phyloP scores from a whole-genome alignment of 2,888 invertebrate species.

The Drosophila subsilvestris region DNA sequence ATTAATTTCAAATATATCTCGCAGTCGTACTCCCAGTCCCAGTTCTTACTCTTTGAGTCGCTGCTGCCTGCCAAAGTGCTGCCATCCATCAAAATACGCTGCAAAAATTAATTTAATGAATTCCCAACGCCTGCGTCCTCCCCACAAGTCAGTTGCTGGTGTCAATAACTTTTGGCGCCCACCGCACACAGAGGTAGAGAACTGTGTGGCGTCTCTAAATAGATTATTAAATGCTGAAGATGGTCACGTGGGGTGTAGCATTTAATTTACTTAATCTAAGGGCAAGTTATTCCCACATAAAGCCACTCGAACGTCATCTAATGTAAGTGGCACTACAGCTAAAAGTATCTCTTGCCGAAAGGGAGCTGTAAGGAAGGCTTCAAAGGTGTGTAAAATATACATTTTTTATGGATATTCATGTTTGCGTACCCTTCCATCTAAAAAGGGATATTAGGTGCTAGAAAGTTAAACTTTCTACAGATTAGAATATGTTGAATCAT shows the following conservation, averaged over 20 bases:
- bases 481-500: neutral
- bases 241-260: neutral
- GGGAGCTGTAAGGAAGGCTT: too few species aligned
- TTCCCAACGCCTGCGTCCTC: neutral
- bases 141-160: slow-evolving; percentile 1
- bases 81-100: slow-evolving; percentile 34
- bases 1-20: slow-evolving; percentile 38
- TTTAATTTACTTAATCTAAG: slow-evolving; percentile 8
- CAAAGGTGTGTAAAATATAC: neutral
- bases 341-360: too few species aligned
- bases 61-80: slow-evolving; percentile 5
- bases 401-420: neutral
- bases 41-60: neutral
- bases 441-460: too few species aligned
- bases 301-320: too few species aligned
- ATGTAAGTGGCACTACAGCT: too few species aligned
- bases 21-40: neutral
- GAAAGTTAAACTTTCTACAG: neutral
- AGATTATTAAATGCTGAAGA: neutral
- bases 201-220: slow-evolving; percentile 1
- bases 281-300: neutral
- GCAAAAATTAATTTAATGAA: slow-evolving; percentile 40
- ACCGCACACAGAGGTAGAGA: neutral
- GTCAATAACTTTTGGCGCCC: slow-evolving; percentile 12
- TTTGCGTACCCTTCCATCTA: too few species aligned